Evolutionary conservation across 2,797 vertebrate species (phyloP), one percentile per base, ranked within the genome.

Genomic region (Emys orbicularis): DNA sequence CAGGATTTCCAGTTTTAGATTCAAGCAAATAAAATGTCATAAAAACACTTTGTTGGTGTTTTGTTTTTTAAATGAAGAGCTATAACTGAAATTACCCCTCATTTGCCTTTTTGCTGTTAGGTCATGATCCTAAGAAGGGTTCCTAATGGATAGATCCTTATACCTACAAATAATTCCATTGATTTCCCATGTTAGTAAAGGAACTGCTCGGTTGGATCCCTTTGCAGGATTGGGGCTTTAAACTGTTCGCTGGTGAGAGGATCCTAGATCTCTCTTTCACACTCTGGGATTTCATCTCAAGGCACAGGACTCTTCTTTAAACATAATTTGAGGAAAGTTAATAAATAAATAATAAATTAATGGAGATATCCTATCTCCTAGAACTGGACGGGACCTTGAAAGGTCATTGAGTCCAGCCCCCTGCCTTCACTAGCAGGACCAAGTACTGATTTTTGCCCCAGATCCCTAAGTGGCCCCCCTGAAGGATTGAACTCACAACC

Each of bases 11-110:
- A 74, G 68, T 27, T 25, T 44, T 44, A 74, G 21, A 25, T 74
- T 74, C 37, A 74, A 41, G 37, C 12, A 18, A 44, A 37, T 74
- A 41, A 74, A 37, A 25, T 13, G 68, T 44, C 12, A 25, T 41
- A 34, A 27, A 65, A 65, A n/a, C 15, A 65, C 2, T 3, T 9
- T 7, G 15, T 31, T 34, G 34, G 18, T n/a, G 6, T 61, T 15
- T 25, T 12, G 44, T 80, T 54, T 52, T 23, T 0, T 0, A 3
- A 65, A n/a, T 84, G 15, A 61, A 27, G 41, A 52, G 1, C 88
- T 68, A 9, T 3, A 23, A 8, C 7, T 23, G 19, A 59, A 86
- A 82, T 12, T 29, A 65, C 41, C 12, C 8, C n/a, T 82, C 19
- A 18, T 12, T 2, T 34, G 27, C n/a, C 25, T 0, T 85, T 56